phyloP scores from a whole-genome alignment of 2,888 invertebrate species.

The Oscheius onirici region DNA sequence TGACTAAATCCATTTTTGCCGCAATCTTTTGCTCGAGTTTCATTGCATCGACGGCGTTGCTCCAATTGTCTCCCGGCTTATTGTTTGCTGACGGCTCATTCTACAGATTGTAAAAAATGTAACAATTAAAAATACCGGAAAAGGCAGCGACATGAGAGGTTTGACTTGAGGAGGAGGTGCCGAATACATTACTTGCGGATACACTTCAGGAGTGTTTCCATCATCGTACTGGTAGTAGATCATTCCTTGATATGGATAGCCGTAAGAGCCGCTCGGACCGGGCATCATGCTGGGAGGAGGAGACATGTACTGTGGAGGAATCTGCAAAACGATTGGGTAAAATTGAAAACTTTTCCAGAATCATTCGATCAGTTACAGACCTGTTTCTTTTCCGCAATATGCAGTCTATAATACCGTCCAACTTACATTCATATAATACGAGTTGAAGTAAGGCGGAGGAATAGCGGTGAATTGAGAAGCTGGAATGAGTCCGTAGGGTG shows the following conservation, averaged over 20 bases:
- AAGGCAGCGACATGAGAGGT: background rate
- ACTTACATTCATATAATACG: too few relatives aligned
- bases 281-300: background rate
- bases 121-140: background rate
- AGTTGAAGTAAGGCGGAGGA: too few relatives aligned
- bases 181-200: background rate
- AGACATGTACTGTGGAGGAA: too few relatives aligned
- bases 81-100: background rate
- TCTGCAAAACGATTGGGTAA: too few relatives aligned
- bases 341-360: too few relatives aligned
- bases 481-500: too few relatives aligned
- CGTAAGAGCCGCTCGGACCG: background rate
- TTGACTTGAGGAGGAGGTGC: background rate
- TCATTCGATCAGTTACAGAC: too few relatives aligned
- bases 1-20: constrained; percentile 54
- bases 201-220: background rate
- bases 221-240: constrained; percentile 10
- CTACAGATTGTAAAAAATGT: background rate
- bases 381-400: too few relatives aligned
- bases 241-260: constrained; percentile 7
- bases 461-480: too few relatives aligned
- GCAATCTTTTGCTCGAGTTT: constrained; percentile 51
- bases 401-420: too few relatives aligned
- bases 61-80: constrained; percentile 39
- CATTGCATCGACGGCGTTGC: constrained; percentile 39